Percentiles rank a stretch among this genome's conserved stretches.
phyloP scores from a whole-genome alignment of 1,140 invertebrate genomes.

The Tenebrio molitor region DNA sequence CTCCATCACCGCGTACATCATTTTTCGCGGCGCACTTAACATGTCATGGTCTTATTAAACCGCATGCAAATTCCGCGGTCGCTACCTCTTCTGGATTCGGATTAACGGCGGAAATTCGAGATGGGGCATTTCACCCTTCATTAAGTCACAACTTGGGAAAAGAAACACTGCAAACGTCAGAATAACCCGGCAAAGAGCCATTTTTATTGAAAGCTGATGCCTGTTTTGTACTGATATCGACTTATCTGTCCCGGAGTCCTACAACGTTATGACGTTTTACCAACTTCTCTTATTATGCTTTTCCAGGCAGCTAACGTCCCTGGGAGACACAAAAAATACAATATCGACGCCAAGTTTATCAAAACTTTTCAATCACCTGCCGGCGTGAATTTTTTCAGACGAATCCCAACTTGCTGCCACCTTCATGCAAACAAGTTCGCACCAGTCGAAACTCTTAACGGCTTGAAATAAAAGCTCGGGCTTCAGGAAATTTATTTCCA shows the following conservation, averaged over 20 bases:
- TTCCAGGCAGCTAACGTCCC: constrained; percentile 16
- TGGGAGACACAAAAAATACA: constrained; percentile 22
- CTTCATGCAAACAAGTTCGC: no score
- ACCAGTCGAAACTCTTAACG: no score
- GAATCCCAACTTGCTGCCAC: neutral
- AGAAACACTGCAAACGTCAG: constrained; percentile 32
- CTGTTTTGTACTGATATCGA: constrained; percentile 46
- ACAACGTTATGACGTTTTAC: constrained; percentile 40
- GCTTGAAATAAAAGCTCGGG: no score
- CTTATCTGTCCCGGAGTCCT: constrained; percentile 33
- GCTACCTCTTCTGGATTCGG: neutral
- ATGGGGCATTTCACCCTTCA: neutral
- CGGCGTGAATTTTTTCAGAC: neutral
- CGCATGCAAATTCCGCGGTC: constrained; percentile 1
- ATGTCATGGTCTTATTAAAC: constrained; percentile 1
- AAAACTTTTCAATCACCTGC: constrained; percentile 23
- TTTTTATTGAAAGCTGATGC: constrained; percentile 39
- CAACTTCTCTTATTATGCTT: constrained; percentile 38
- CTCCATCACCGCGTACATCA: constrained; percentile 5
- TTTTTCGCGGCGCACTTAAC: constrained; percentile 15
- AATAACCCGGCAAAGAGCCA: constrained; percentile 24
- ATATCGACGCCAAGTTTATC: constrained; percentile 4
- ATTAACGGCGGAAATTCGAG: constrained; percentile 10
- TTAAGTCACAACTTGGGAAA: constrained; percentile 16
- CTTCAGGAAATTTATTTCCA: no score